Evolutionary conservation across 2,113 vertebrate species (phyloP).

Genomic region (Apaloderma vittatum): DNA sequence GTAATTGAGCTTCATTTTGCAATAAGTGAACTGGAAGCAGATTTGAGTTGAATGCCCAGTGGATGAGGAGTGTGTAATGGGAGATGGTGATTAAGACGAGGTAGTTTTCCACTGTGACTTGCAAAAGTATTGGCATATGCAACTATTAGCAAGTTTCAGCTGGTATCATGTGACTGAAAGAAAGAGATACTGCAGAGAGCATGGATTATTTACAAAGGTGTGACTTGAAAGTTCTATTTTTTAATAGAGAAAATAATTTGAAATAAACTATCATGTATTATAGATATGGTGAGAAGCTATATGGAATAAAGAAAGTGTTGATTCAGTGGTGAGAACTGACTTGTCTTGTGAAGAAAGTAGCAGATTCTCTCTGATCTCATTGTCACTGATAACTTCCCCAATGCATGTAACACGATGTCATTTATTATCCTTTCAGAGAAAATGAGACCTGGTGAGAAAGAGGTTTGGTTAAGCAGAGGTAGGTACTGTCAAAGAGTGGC

Average conservation of each 20-base stretch:
- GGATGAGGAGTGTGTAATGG: neutral
- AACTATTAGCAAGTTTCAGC: neutral
- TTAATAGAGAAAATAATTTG: neutral
- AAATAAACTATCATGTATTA: neutral
- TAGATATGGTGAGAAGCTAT: neutral
- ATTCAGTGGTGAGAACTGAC: neutral
- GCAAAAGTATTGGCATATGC: neutral
- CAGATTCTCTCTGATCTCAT: neutral
- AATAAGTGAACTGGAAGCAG: neutral
- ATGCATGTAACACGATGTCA: neutral
- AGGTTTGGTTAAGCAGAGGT: neutral
- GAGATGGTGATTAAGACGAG: neutral
- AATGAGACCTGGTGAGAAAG: neutral
- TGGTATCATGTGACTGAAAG: neutral
- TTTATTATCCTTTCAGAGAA: neutral
- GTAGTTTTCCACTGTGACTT: constrained; percentile 37
- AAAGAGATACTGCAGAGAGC: neutral
- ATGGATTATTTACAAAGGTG: neutral
- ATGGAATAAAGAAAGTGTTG: neutral
- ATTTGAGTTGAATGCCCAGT: neutral
- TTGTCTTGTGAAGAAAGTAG: neutral
- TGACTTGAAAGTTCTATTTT: neutral
- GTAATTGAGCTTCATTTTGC: constrained; percentile 10
- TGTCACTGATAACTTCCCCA: neutral
- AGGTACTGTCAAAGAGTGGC: neutral